Percentiles rank a stretch among this genome's conserved stretches.
Conservation (phyloP, 2,888 invertebrate genomes). For the Drosophila birchii region DNA sequence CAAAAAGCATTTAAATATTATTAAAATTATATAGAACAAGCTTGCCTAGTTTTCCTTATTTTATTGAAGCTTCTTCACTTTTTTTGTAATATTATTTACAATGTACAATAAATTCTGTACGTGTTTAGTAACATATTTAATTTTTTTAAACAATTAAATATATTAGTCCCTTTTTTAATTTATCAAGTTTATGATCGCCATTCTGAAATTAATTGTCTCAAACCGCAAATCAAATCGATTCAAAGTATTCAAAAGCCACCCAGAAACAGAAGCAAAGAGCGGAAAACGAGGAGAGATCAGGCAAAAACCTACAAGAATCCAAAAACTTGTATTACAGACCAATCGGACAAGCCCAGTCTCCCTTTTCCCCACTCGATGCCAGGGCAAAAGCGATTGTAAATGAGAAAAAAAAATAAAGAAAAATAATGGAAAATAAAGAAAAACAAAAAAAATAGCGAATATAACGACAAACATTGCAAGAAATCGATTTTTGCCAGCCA, state of each 20-base stretch:
- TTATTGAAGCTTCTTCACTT: neutral
- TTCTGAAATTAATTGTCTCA: conserved; percentile 11
- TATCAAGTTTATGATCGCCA: neutral
- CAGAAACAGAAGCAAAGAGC: conserved; percentile 55
- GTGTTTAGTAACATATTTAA: neutral
- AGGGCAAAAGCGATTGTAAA: conserved; percentile 62
- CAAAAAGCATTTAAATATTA: neutral
- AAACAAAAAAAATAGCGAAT: conserved; percentile 33
- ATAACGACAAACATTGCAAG: conserved; percentile 48
- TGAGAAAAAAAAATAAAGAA: conserved; percentile 23
- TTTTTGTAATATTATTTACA: neutral
- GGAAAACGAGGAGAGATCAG: conserved; percentile 29
- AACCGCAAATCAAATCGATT: conserved; percentile 48
- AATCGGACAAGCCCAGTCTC: conserved; percentile 56
- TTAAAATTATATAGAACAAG: neutral
- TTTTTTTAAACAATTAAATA: neutral
- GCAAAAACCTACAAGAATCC: conserved; percentile 39
- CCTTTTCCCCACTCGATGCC: conserved; percentile 7
- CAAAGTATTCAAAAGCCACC: conserved; percentile 60
- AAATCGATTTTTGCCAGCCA: conserved; percentile 40
- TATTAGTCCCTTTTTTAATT: neutral
- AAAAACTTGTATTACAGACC: conserved; percentile 51
- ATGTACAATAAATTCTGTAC: neutral
- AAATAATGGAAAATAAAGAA: too few relatives aligned
- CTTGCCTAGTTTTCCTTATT: neutral